Evolutionary conservation across 2,113 vertebrate species (phyloP), one percentile per base, ranked within the genome.

Genomic region (Labeo catla): DNA sequence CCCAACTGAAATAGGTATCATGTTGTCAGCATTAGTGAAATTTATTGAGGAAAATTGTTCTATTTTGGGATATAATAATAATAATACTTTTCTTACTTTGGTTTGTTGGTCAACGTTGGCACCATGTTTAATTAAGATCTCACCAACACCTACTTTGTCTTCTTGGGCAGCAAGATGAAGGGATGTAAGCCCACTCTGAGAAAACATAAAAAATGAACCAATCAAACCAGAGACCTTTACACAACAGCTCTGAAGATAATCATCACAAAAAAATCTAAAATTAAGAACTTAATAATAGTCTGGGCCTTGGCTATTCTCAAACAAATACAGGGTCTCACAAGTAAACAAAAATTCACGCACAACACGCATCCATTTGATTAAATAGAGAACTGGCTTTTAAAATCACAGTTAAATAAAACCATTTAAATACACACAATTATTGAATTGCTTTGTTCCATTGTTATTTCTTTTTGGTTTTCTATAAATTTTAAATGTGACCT

Each of bases 131-230:
- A 94, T 92, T 21, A 99, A 94, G 74, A 98, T 96, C 74, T 98
- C 97, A 0, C 96, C 97, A 21, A 97, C 97, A 0, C 93, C 94
- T 74, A 99, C 96, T 93, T 95, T 98, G 90, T 99, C 98, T 88
- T 99, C 98, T 90, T 99, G 98, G 76, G 98, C 98, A 47, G 97
- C 97, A 39, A 99, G 95, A 92, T 99, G 98, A 90, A 99, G 94
- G 76, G 97, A 95, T 8, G 97, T 97, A 90, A 99, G 94, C 70
- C 98, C 98, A 47, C 97, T 98, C 98, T 99, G 89, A 23, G n/a
- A 34, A 82, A n/a, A 70, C 70, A 74, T 73, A 23, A 76, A 59
- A 87, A 8, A 21, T 19, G 6, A 63, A 43, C 13, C 15, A 84
- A 50, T 12, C 34, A 57, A 21, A 45, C 12, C n/a, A 19, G 19